Evolutionary conservation across 2,888 invertebrate species (phyloP).

Genomic region (Lapara coniferarum): DNA sequence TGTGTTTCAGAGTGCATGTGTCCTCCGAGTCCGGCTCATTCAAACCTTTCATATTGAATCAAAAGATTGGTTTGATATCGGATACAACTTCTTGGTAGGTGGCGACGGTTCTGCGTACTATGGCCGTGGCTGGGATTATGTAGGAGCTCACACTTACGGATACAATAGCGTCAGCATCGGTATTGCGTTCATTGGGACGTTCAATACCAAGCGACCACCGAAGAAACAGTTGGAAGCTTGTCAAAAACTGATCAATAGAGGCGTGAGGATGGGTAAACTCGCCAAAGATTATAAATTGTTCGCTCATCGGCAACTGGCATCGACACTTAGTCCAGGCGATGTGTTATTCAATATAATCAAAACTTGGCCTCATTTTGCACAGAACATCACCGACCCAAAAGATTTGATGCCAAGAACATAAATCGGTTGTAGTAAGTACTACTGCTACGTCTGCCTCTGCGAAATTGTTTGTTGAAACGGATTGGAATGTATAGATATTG

Average conservation of each 20-base stretch:
- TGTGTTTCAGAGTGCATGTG: slow-evolving; percentile 81
- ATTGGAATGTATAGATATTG: too few relatives aligned
- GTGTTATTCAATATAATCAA: slow-evolving; percentile 85
- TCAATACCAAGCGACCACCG: slow-evolving; percentile 79
- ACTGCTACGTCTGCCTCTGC: too few relatives aligned
- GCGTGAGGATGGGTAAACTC: slow-evolving; percentile 85
- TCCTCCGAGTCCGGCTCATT: slow-evolving; percentile 83
- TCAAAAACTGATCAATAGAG: slow-evolving; percentile 84
- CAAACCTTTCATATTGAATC: slow-evolving; percentile 88
- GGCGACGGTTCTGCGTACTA: slow-evolving; percentile 90
- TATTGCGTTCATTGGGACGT: slow-evolving; percentile 89
- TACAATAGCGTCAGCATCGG: slow-evolving; percentile 87
- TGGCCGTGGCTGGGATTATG: slow-evolving; percentile 89
- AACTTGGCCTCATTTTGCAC: slow-evolving; percentile 87
- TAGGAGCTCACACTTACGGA: slow-evolving; percentile 88
- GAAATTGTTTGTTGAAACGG: too few relatives aligned
- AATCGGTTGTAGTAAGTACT: slow-evolving; percentile 19
- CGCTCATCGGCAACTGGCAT: slow-evolving; percentile 86
- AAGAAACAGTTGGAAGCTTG: slow-evolving; percentile 84
- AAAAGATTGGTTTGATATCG: slow-evolving; percentile 86
- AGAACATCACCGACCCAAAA: slow-evolving; percentile 52
- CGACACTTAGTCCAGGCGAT: slow-evolving; percentile 88
- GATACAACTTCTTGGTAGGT: slow-evolving; percentile 90
- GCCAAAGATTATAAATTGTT: slow-evolving; percentile 86
- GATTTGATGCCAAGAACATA: slow-evolving; percentile 59